These are phyloP conservation scores for Pemphigus obesinymphae DNA, from an alignment of 1,140 invertebrate genomes.

Conservation along the genomic window DNA sequence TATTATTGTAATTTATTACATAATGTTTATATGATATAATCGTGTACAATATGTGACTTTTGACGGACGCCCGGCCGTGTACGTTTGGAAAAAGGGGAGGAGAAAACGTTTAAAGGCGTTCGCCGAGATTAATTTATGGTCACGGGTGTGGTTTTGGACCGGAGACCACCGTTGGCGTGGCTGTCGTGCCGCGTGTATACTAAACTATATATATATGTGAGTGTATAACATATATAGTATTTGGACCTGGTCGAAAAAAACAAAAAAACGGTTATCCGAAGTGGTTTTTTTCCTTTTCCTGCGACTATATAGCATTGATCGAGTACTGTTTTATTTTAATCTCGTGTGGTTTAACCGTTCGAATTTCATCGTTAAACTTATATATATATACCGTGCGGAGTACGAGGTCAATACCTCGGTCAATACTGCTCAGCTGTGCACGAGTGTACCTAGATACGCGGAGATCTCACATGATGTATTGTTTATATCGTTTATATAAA, in stretches of 20 bases:
- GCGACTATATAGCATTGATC: neutral
- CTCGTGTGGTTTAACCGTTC: neutral
- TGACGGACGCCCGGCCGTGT: neutral
- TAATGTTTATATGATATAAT: neutral
- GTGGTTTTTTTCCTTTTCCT: conserved; percentile 3
- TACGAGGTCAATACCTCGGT: neutral
- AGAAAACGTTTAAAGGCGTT: neutral
- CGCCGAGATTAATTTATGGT: neutral
- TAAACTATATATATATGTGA: too few species aligned
- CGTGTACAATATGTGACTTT: neutral
- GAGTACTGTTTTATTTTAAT: neutral
- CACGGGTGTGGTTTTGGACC: neutral
- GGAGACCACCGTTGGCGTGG: neutral
- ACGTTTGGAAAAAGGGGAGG: too few species aligned
- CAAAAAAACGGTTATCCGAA: neutral
- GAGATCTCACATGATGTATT: too few species aligned
- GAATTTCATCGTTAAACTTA: neutral
- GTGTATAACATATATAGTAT: too few species aligned
- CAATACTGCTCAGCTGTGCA: neutral
- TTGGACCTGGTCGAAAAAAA: neutral
- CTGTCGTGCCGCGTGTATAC: too few species aligned
- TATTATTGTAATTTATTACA: too few species aligned
- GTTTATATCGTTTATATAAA: too few species aligned
- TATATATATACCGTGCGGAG: neutral
- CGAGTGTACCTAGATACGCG: neutral